A percentile compares a stretch with the other conserved stretches of the same genome.
These are phyloP conservation scores for Catagonus wagneri DNA, from an alignment of 2,113 vertebrate genomes.

Conservation along the genomic window DNA sequence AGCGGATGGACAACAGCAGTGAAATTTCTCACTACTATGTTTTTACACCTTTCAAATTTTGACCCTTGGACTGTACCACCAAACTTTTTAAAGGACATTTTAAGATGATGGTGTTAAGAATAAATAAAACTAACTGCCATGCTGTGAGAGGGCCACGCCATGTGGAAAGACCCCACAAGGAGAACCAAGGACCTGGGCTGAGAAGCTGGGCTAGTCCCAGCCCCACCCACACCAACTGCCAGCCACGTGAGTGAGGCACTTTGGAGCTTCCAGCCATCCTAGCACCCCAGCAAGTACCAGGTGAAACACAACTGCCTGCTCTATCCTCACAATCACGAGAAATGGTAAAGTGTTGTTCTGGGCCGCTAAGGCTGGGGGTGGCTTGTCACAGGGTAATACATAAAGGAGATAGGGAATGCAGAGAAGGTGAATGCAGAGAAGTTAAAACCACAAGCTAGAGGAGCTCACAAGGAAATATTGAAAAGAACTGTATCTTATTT, in stretches of 20 bases:
- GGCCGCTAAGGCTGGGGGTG: neutral
- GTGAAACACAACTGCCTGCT: neutral
- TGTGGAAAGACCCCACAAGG: neutral
- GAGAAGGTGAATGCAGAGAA: neutral
- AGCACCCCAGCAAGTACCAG: neutral
- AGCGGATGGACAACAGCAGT: neutral
- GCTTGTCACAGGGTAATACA: neutral
- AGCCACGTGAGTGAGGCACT: neutral
- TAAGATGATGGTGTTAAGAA: constrained; percentile 46
- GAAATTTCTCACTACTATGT: neutral
- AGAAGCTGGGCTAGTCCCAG: neutral
- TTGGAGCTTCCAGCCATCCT: neutral
- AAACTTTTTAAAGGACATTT: constrained; percentile 44
- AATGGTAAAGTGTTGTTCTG: neutral
- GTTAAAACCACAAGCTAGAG: neutral
- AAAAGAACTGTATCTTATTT: neutral
- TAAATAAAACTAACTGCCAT: constrained; percentile 8
- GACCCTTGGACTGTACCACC: neutral
- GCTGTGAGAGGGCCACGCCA: neutral
- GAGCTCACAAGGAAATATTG: neutral
- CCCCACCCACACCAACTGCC: neutral
- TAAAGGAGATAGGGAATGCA: neutral
- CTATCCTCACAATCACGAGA: neutral
- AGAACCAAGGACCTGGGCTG: neutral
- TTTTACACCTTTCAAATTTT: constrained; percentile 31